Base-by-base conservation (phyloP, 2,113 vertebrate genomes). In the Bujurquina vittata region DNA sequence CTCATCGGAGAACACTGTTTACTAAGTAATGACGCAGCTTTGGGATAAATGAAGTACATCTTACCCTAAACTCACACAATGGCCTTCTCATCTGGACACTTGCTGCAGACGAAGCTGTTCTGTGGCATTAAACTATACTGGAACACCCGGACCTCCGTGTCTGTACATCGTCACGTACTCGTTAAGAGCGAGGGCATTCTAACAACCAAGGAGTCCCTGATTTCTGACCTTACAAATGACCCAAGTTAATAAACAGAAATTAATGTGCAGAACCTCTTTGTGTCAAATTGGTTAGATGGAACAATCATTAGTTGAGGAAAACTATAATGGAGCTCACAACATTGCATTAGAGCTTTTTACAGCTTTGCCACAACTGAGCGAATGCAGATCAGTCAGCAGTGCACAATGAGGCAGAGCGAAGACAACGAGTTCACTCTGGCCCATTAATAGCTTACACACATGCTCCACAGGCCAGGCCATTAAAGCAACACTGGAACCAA, bases 381-480 rank as follows among this genome's bases (percentile, higher is more conserved):
- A 3, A n/a, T 5, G 46, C 67, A 72, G 46, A 54, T 72, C 46
- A 72, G 67, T 72, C 67, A 31, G 46, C 46, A 4, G 46, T 72
- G 67, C 46, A 72, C 6, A 52, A 72, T 31, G 67, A 72, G 67
- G 67, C 46, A 31, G 67, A 54, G 67, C 46, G 26, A 31, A 63
- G 26, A 80, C 46, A 80, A 61, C 29, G 72, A 80, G 35, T 33
- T 78, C 62, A 23, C 18, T 82, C 63, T 46, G n/a, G 76, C 22
- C 9, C 37, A 6, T 69, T 75, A 85, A 61, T 9, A 58, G 74
- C 58, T 63, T 22, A 86, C 59, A 81, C 58, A 87, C 20, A 22
- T 75, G 31, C 17, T 75, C 35, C 69, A 59, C 82, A 79, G 85
- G 56, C 79, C 75, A 62, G 62, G 46, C 83, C 80, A 89, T 85